phyloP scores from a whole-genome alignment of 2,113 vertebrate genomes.

The Atractosteus spatula region DNA sequence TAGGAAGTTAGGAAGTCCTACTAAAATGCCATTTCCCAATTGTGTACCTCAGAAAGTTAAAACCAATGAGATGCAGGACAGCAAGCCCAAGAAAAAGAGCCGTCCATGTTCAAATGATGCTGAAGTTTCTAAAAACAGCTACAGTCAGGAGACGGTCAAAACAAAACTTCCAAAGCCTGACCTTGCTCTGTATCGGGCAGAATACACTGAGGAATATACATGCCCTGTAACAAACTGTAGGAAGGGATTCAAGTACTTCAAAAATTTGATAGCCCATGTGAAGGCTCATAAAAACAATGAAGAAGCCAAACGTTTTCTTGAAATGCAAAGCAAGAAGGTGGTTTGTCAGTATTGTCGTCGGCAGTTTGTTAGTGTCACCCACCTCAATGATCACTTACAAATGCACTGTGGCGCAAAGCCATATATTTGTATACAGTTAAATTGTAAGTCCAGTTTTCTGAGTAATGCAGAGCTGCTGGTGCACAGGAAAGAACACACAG shows the following conservation, averaged over 20 bases:
- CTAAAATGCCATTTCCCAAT: conserved; percentile 64
- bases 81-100: conserved; percentile 75
- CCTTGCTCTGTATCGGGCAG: conserved; percentile 49
- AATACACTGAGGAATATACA: conserved; percentile 74
- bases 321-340: conserved; percentile 94
- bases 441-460: conserved; percentile 92
- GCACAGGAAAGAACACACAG: conserved; percentile 81
- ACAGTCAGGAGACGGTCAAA: conserved; percentile 60
- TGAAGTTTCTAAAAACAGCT: conserved; percentile 63
- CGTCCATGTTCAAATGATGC: conserved; percentile 71
- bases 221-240: conserved; percentile 88
- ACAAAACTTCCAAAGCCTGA: conserved; percentile 70
- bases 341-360: conserved; percentile 95
- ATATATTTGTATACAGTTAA: conserved; percentile 94
- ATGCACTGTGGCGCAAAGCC: conserved; percentile 93
- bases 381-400: conserved; percentile 93
- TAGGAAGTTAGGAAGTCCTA: conserved; percentile 74
- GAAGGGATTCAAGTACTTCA: conserved; percentile 92
- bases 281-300: conserved; percentile 86
- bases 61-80: conserved; percentile 67
- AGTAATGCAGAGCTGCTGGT: conserved; percentile 84
- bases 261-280: conserved; percentile 89
- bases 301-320: conserved; percentile 89
- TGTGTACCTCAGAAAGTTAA: conserved; percentile 66
- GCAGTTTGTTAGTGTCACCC: conserved; percentile 88